Base-by-base conservation (phyloP, 2,113 vertebrate species). In the Galemys pyrenaicus region DNA sequence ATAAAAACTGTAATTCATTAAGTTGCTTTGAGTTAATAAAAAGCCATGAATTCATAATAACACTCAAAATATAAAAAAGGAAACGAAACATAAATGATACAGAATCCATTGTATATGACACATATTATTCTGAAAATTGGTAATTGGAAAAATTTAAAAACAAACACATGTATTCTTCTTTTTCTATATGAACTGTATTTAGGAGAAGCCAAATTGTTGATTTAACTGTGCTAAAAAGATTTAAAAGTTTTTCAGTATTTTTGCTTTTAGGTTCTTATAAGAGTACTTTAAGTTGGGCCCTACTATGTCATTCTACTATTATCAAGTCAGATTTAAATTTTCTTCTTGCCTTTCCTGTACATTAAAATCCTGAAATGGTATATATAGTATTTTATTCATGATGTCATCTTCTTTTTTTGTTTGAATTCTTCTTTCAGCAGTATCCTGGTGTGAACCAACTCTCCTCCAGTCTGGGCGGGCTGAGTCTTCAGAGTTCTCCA, bases 381-480 rank as follows among this genome's bases (percentile, higher is more conserved):
- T 64, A 67, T 44, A 19, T 64, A 67, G 87, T 73, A 41, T 56
- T 78, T 44, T 82, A 26, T 75, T 68, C 2, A 16, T 68, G 24
- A 35, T 84, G 22, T 85, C 78, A 30, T 71, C 54, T 67, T 81
- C 19, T 3, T 68, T n/a, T 75, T 44, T 67, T 5, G 4, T 80
- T 3, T 93, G 81, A 46, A 65, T 73, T 95, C 44, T n/a, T 89
- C 67, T 88, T 79, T 24, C 97, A 99, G 98, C 98, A 99, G 20
- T 99, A 99, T 96, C 98, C 99, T 26, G 98, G 96, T 93, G 92
- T 99, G 96, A 99, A 98, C 95, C 99, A 99, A 96, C 98, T 99
- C 73, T 99, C 99, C 3, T 98, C 99, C 2, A 98, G 99, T 24
- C 97, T 99, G 30, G 99, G 99, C 75, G 99, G 99, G 3, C 97